phyloP scores from a whole-genome alignment of 2,797 vertebrate species.

The Aldrovandia affinis region DNA sequence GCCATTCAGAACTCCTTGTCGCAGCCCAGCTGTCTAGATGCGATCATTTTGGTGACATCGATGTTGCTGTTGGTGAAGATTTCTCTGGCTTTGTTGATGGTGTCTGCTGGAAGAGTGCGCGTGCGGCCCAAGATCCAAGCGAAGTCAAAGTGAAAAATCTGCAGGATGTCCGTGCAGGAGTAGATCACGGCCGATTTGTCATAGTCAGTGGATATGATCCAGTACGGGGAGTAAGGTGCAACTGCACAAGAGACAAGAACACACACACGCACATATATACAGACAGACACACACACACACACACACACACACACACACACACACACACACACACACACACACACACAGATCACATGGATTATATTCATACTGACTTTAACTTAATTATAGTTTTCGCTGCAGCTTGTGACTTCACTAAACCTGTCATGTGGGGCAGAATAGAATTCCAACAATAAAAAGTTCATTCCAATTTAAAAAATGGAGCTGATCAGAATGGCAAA shows the following conservation, averaged over 20 bases:
- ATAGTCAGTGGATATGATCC: slow-evolving; percentile 89
- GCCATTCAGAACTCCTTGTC: slow-evolving; percentile 60
- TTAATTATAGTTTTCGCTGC: neutral
- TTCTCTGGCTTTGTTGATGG: slow-evolving; percentile 71
- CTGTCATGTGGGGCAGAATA: neutral
- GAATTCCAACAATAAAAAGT: neutral
- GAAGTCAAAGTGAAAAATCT: slow-evolving; percentile 84
- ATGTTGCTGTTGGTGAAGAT: slow-evolving; percentile 80
- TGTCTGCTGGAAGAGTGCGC: slow-evolving; percentile 75
- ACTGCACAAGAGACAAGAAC: slow-evolving; percentile 62
- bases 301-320: too few relatives aligned
- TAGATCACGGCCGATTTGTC: slow-evolving; percentile 83
- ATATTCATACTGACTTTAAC: neutral
- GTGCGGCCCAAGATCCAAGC: slow-evolving; percentile 86
- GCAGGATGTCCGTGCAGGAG: slow-evolving; percentile 84
- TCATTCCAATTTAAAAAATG: neutral
- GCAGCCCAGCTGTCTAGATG: slow-evolving; percentile 81
- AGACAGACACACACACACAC: neutral
- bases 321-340: neutral
- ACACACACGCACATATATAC: neutral
- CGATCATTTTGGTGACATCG: slow-evolving; percentile 75
- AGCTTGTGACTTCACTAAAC: neutral
- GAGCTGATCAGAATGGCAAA: too few relatives aligned
- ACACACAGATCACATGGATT: neutral
- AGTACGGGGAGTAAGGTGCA: slow-evolving; percentile 84